Conservation (phyloP, 2,888 invertebrate genomes). For the Chloromyia formosa region DNA sequence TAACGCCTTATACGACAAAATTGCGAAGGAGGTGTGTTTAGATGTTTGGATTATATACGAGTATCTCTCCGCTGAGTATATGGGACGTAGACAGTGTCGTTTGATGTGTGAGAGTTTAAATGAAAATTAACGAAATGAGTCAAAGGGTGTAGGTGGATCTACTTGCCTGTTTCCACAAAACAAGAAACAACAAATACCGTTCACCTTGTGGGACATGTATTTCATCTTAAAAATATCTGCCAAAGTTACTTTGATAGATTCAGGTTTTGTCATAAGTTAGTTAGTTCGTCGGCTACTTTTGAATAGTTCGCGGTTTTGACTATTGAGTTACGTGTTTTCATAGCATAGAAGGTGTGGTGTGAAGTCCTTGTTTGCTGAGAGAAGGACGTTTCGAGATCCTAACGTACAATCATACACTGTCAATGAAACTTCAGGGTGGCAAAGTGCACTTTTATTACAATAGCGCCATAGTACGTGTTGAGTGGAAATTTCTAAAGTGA, state of each 20-base stretch:
- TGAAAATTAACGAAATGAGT: constrained; percentile 11
- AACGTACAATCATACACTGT: too few species aligned
- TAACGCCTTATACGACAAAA: too few species aligned
- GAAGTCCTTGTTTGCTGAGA: neutral
- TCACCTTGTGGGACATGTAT: constrained; percentile 16
- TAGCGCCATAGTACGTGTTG: too few species aligned
- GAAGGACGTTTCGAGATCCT: neutral
- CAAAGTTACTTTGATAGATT: constrained; percentile 24
- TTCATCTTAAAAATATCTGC: constrained; percentile 15
- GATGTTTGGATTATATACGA: neutral
- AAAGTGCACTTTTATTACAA: too few species aligned
- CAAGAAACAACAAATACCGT: constrained; percentile 23
- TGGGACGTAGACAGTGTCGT: neutral
- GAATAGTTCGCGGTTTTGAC: constrained; percentile 2
- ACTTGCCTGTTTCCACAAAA: constrained; percentile 23
- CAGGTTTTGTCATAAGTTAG: neutral
- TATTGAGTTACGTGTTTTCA: neutral
- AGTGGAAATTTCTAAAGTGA: too few species aligned
- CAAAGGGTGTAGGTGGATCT: neutral
- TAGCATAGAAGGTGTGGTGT: neutral
- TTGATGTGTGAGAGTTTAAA: neutral
- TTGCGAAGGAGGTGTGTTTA: too few species aligned
- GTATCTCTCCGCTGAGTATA: neutral
- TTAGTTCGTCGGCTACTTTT: constrained; percentile 27
- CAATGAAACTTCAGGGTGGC: too few species aligned